Conservation (phyloP, 1,140 invertebrate species). For the Megalonaias nervosa region DNA sequence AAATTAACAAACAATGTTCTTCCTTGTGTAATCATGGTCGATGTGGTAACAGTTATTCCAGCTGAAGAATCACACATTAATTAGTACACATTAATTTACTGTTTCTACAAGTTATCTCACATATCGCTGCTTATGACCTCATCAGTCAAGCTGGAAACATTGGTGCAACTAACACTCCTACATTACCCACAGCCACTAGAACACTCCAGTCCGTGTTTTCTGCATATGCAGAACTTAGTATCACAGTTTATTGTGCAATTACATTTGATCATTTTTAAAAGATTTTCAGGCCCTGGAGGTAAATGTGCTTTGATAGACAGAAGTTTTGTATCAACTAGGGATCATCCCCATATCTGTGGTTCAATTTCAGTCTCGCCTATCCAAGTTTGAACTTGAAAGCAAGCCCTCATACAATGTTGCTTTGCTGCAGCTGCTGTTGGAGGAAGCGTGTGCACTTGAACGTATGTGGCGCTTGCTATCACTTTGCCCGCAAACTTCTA, state of each 20-base stretch:
- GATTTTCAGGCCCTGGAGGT: slow-evolving; percentile 29
- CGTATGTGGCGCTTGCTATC: neutral
- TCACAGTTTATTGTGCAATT: slow-evolving; percentile 42
- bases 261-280: slow-evolving; percentile 41
- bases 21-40: too few relatives aligned
- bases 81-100: too few relatives aligned
- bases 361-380: slow-evolving; percentile 3
- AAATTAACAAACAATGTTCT: too few relatives aligned
- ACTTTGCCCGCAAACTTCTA: slow-evolving; percentile 25
- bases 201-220: slow-evolving; percentile 36
- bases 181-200: slow-evolving; percentile 35
- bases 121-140: too few relatives aligned
- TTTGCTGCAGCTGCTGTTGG: slow-evolving; percentile 20
- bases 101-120: too few relatives aligned
- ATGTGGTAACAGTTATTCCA: too few relatives aligned
- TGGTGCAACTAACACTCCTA: slow-evolving; percentile 20
- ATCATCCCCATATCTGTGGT: slow-evolving; percentile 27
- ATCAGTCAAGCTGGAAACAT: too few relatives aligned
- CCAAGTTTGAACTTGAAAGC: slow-evolving; percentile 20
- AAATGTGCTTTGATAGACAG: slow-evolving; percentile 22
- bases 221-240: slow-evolving; percentile 36
- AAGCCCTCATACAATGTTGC: slow-evolving; percentile 12
- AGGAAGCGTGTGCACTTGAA: slow-evolving; percentile 26
- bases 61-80: too few relatives aligned
- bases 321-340: neutral